These are phyloP conservation scores for Champsocephalus gunnari DNA, from an alignment of 2,797 vertebrate species.

Conservation along the genomic window DNA sequence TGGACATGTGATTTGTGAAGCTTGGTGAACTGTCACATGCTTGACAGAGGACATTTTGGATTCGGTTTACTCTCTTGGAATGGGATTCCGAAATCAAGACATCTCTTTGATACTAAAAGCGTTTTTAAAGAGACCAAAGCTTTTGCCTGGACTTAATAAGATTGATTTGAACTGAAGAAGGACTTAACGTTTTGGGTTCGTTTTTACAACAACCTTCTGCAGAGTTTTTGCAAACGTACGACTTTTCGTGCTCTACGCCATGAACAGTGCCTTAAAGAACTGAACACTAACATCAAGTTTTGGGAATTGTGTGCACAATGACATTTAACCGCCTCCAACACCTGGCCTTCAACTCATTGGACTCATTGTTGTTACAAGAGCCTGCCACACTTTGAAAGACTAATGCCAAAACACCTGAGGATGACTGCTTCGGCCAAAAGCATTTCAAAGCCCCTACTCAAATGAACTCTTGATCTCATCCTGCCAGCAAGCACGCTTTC, in stretches of 20 bases:
- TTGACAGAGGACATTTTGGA: conserved; percentile 48
- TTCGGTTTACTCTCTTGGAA: conserved; percentile 41
- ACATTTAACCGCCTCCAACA: conserved; percentile 35
- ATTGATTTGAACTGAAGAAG: conserved; percentile 29
- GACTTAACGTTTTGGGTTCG: conserved; percentile 25
- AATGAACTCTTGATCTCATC: conserved; percentile 71
- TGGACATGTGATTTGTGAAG: conserved; percentile 17
- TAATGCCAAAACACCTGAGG: conserved; percentile 52
- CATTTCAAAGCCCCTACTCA: conserved; percentile 51
- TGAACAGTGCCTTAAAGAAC: conserved; percentile 14
- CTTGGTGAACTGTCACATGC: conserved; percentile 31
- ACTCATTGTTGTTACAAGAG: conserved; percentile 22
- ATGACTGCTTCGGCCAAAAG: conserved; percentile 57
- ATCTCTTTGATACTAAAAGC: conserved; percentile 18
- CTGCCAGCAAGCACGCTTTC: conserved; percentile 73
- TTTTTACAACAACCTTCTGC: conserved; percentile 11
- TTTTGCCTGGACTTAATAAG: conserved; percentile 28
- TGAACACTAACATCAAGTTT: conserved; percentile 29
- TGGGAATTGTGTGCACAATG: conserved; percentile 38
- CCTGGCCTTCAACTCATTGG: conserved; percentile 43
- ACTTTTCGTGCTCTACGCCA: conserved; percentile 22
- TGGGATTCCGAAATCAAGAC: conserved; percentile 21
- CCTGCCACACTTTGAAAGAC: conserved; percentile 52
- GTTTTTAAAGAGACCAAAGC: conserved; percentile 9
- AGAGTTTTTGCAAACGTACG: conserved; percentile 32